Conservation (phyloP, 1,140 invertebrate species). For the Helicorthomorpha holstii region DNA sequence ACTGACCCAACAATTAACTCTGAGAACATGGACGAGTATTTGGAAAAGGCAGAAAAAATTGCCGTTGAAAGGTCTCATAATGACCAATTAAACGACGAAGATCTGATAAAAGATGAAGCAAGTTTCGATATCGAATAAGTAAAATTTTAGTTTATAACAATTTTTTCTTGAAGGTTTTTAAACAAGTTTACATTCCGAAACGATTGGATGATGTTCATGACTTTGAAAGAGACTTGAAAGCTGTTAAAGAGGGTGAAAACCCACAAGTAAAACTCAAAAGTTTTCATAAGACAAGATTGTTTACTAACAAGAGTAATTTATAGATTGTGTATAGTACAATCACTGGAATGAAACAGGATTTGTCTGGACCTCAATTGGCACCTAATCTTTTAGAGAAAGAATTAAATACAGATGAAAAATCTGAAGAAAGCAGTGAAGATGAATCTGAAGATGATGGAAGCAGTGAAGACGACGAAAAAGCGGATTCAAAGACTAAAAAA, state of each 20-base stretch:
- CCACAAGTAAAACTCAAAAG: slow-evolving; percentile 24
- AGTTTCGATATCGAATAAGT: neutral
- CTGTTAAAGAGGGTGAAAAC: slow-evolving; percentile 52
- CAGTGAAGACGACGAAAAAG: neutral
- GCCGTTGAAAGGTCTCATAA: slow-evolving; percentile 18
- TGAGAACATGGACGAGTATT: slow-evolving; percentile 56
- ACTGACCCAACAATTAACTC: slow-evolving; percentile 72
- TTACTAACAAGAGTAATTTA: neutral
- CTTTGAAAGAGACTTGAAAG: slow-evolving; percentile 70
- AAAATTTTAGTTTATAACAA: neutral
- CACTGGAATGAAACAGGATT: slow-evolving; percentile 59
- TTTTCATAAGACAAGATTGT: neutral
- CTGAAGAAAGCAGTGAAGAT: slow-evolving; percentile 27
- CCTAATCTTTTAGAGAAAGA: slow-evolving; percentile 25
- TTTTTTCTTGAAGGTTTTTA: slow-evolving; percentile 57
- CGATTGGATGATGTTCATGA: slow-evolving; percentile 80
- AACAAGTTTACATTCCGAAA: slow-evolving; percentile 85
- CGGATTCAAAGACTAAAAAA: slow-evolving; percentile 36
- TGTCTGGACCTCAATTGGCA: slow-evolving; percentile 45
- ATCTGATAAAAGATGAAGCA: slow-evolving; percentile 30
- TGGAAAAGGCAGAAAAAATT: slow-evolving; percentile 24
- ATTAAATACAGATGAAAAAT: slow-evolving; percentile 21
- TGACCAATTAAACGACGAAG: slow-evolving; percentile 22
- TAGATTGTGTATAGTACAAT: slow-evolving; percentile 66
- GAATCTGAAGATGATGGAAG: slow-evolving; percentile 22